phyloP scores from a whole-genome alignment of 1,140 invertebrate species.

The Pachyrhynchus sulphureomaculatus region DNA sequence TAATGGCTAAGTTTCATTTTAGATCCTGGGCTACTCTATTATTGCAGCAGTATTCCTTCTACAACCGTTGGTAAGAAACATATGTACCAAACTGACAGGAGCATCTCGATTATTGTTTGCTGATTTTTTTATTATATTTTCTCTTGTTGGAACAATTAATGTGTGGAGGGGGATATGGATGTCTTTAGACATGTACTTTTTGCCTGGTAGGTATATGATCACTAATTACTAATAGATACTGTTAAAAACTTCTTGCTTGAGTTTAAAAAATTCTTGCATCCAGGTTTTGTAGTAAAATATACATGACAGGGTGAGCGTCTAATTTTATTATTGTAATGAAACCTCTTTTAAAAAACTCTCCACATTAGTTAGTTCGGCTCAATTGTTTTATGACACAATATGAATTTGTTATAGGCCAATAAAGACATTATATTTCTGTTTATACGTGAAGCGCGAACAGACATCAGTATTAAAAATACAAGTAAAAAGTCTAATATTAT shows the following conservation, averaged over 20 bases:
- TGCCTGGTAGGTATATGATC: constrained; percentile 62
- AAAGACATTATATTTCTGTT: too few species aligned
- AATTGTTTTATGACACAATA: too few species aligned
- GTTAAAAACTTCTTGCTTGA: background rate
- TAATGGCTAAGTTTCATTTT: too few species aligned
- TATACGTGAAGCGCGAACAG: too few species aligned
- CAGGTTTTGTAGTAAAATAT: background rate
- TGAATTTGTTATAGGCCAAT: too few species aligned
- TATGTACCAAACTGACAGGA: constrained; percentile 66
- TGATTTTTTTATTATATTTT: constrained; percentile 73
- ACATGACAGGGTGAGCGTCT: too few species aligned
- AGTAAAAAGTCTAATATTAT: too few species aligned
- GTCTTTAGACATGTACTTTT: constrained; percentile 73
- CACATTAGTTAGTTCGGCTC: too few species aligned
- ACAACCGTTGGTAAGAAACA: constrained; percentile 69
- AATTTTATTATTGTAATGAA: too few species aligned
- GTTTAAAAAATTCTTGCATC: background rate
- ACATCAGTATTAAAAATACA: too few species aligned
- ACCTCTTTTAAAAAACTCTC: too few species aligned
- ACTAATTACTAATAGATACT: background rate
- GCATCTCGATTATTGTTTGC: constrained; percentile 65
- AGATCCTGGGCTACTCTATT: constrained; percentile 75
- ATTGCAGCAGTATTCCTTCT: constrained; percentile 70
- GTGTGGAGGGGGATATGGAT: constrained; percentile 86
- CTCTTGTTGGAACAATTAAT: constrained; percentile 80